Percentiles rank a stretch among this genome's conserved stretches.
phyloP scores from a whole-genome alignment of 2,888 invertebrate species.

The Ectemnius lituratus region DNA sequence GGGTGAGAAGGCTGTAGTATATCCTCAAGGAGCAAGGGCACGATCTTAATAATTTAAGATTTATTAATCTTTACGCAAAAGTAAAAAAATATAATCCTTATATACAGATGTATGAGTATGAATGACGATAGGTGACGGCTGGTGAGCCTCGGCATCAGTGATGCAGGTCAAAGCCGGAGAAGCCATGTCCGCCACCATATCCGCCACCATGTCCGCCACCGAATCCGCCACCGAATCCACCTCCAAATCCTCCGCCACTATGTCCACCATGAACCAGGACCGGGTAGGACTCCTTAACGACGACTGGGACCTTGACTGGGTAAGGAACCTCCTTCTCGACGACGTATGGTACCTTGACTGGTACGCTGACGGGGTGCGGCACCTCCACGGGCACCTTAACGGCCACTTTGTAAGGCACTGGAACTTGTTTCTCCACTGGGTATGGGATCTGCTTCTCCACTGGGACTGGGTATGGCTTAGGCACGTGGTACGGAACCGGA shows the following conservation, averaged over 20 bases:
- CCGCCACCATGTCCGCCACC: slow-evolving; percentile 46
- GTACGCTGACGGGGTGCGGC: slow-evolving; percentile 66
- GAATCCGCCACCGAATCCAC: slow-evolving; percentile 27
- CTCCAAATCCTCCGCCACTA: slow-evolving; percentile 45
- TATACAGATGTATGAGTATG: slow-evolving; percentile 49
- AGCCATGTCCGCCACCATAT: slow-evolving; percentile 40
- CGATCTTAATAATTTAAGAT: slow-evolving; percentile 54
- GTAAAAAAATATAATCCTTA: slow-evolving; percentile 54
- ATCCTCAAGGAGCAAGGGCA: slow-evolving; percentile 9
- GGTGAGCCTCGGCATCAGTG: slow-evolving; percentile 44
- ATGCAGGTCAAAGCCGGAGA: slow-evolving; percentile 39
- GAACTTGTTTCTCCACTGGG: slow-evolving; percentile 71
- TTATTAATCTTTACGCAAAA: slow-evolving; percentile 48
- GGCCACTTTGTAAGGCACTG: slow-evolving; percentile 69
- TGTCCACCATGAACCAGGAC: slow-evolving; percentile 60
- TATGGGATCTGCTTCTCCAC: slow-evolving; percentile 65
- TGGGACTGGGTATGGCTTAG: slow-evolving; percentile 67
- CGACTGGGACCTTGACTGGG: slow-evolving; percentile 57
- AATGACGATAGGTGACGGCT: slow-evolving; percentile 23
- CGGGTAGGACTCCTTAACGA: slow-evolving; percentile 69
- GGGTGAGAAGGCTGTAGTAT: too few species aligned
- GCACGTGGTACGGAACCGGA: slow-evolving; percentile 66
- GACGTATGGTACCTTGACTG: slow-evolving; percentile 66
- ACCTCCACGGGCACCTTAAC: slow-evolving; percentile 69
- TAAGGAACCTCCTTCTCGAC: slow-evolving; percentile 64